These are phyloP conservation scores for Sceliomorpha sp. DNA, from an alignment of 2,888 invertebrate genomes.

Conservation along the genomic window DNA sequence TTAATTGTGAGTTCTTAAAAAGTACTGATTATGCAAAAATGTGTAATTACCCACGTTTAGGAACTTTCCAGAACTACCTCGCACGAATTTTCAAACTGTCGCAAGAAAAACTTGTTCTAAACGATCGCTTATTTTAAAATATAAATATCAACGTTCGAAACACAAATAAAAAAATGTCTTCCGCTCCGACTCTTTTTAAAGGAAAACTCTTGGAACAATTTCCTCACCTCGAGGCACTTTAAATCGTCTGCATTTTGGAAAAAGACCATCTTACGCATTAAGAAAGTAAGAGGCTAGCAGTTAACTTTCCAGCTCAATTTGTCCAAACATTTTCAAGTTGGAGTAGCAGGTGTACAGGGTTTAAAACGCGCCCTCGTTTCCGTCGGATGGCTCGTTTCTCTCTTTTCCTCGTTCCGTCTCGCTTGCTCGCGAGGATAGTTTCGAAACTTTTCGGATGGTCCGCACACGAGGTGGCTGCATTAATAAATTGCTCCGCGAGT, in stretches of 20 bases:
- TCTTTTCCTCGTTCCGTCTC: constrained; percentile 20
- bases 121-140: too few relatives aligned
- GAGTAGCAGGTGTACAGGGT: constrained; percentile 48
- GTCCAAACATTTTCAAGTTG: constrained; percentile 39
- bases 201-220: too few relatives aligned
- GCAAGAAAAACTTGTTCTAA: too few relatives aligned
- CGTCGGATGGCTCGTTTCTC: constrained; percentile 24
- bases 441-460: constrained; percentile 57
- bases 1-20: too few relatives aligned
- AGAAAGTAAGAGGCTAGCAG: constrained; percentile 26
- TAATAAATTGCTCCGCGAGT: constrained; percentile 61
- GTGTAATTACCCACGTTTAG: too few relatives aligned
- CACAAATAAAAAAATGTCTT: too few relatives aligned
- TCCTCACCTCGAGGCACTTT: too few relatives aligned
- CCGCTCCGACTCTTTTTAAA: too few relatives aligned
- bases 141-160: constrained; percentile 20
- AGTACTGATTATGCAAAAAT: too few relatives aligned
- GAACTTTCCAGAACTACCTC: too few relatives aligned
- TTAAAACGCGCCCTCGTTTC: constrained; percentile 49
- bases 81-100: too few relatives aligned
- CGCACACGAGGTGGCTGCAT: constrained; percentile 53
- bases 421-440: constrained; percentile 34
- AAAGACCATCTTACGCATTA: constrained; percentile 8
- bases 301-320: constrained; percentile 37
- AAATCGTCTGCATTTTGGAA: too few relatives aligned